Percentiles rank a stretch among this genome's conserved stretches.
Conservation (phyloP, 2,797 vertebrate species). For the Malacoctenus gilli region DNA sequence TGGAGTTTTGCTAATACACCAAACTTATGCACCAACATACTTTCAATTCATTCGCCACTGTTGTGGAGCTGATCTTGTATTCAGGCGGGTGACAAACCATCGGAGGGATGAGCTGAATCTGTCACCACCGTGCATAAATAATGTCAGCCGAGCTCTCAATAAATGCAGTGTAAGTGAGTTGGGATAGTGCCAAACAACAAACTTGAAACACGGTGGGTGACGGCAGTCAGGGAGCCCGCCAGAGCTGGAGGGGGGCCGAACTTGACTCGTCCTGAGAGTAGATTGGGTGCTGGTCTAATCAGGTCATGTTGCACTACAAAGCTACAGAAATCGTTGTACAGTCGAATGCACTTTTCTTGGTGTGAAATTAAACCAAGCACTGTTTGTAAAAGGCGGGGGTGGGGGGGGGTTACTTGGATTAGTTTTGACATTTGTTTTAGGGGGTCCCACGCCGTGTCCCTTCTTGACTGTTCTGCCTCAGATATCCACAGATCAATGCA, state of each 20-base stretch:
- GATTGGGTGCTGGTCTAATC: constrained; percentile 39
- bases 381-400: no score
- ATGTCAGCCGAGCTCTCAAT: constrained; percentile 50
- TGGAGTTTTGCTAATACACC: constrained; percentile 56
- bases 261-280: constrained; percentile 13
- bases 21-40: constrained; percentile 47
- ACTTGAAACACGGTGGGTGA: constrained; percentile 43
- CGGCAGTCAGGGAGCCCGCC: constrained; percentile 17
- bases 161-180: constrained; percentile 52
- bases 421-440: constrained; percentile 12
- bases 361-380: constrained; percentile 24
- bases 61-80: constrained; percentile 47
- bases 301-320: constrained; percentile 27
- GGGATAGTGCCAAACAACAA: constrained; percentile 52
- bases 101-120: constrained; percentile 35
- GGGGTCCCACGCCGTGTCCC: constrained; percentile 1
- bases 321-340: constrained; percentile 31
- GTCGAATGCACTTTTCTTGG: no score
- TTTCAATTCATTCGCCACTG: constrained; percentile 29
- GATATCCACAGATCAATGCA: constrained; percentile 19
- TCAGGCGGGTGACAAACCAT: constrained; percentile 33
- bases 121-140: constrained; percentile 54
- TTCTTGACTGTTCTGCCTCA: not conserved
- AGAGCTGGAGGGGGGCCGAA: constrained; percentile 38
- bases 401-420: constrained; percentile 16